Evolutionary conservation across 2,113 vertebrate species (phyloP).

Genomic region (Brachyistius frenatus): DNA sequence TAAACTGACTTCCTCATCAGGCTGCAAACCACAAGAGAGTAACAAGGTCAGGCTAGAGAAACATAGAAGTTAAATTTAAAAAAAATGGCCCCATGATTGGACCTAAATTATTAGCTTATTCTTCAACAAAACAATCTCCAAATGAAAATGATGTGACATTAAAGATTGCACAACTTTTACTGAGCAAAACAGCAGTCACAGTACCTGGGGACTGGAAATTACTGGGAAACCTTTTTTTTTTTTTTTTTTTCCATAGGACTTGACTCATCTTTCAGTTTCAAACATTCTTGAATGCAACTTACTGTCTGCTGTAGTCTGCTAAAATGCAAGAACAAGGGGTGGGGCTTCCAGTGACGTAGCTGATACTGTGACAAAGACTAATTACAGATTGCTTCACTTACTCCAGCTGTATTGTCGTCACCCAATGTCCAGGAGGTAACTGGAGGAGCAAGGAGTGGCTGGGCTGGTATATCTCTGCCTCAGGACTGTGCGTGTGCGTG

Average conservation of each 20-base stretch:
- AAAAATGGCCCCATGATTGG: neutral
- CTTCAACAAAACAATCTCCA: neutral
- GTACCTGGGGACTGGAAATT: neutral
- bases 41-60: slow-evolving; percentile 33
- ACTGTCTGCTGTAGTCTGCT: neutral
- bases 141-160: slow-evolving; percentile 13
- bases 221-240: neutral
- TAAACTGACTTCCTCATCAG: slow-evolving; percentile 66
- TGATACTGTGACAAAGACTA: slow-evolving; percentile 63
- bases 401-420: slow-evolving; percentile 68
- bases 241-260: neutral
- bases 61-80: slow-evolving; percentile 13
- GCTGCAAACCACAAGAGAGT: slow-evolving; percentile 22
- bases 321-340: slow-evolving; percentile 26
- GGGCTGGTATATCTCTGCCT: slow-evolving; percentile 34
- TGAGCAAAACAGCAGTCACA: neutral
- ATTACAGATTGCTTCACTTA: slow-evolving; percentile 73
- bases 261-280: slow-evolving; percentile 47
- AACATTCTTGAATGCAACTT: neutral
- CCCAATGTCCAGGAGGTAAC: slow-evolving; percentile 57
- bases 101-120: neutral
- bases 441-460: slow-evolving; percentile 71
- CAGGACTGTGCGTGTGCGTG: slow-evolving; percentile 18
- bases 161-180: slow-evolving; percentile 24
- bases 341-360: slow-evolving; percentile 44